Evolutionary conservation across 2,888 invertebrate species (phyloP).

Genomic region (Zygothrica quintamaculata): DNA sequence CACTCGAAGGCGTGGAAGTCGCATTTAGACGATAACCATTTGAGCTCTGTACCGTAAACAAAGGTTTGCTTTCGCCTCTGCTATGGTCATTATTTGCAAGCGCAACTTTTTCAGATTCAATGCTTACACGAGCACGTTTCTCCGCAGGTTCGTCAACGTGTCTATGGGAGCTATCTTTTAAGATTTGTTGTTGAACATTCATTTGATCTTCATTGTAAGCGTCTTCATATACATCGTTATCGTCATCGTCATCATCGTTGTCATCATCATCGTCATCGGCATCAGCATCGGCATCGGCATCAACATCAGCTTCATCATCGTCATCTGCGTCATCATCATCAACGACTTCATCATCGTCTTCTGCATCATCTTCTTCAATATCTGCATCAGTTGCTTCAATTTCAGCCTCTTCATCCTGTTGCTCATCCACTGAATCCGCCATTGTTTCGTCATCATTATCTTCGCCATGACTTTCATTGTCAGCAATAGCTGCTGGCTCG

Average conservation of each 20-base stretch:
- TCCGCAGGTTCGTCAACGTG: conserved; percentile 21
- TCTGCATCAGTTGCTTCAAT: conserved; percentile 72
- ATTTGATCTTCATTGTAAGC: conserved; percentile 62
- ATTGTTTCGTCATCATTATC: conserved; percentile 69
- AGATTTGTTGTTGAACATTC: background rate
- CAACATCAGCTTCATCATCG: too few species aligned
- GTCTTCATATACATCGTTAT: conserved; percentile 67
- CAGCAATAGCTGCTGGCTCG: conserved; percentile 36
- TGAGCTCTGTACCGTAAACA: conserved; percentile 37
- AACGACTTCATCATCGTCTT: conserved; percentile 48
- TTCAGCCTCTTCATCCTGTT: conserved; percentile 62
- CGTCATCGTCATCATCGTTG: conserved; percentile 55
- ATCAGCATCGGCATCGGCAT: too few species aligned
- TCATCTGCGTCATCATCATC: conserved; percentile 59
- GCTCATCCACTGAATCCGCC: conserved; percentile 71
- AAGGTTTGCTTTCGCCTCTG: conserved; percentile 52
- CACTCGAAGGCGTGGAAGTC: conserved; percentile 74
- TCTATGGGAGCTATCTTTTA: conserved; percentile 3
- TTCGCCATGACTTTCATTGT: conserved; percentile 58
- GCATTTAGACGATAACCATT: conserved; percentile 54
- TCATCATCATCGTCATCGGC: too few species aligned
- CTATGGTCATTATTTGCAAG: conserved; percentile 29
- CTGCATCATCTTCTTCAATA: conserved; percentile 58
- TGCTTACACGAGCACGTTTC: conserved; percentile 39
- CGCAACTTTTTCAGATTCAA: too few species aligned